Conservation (phyloP, 2,113 vertebrate species). For the Coptodon rendalli region DNA sequence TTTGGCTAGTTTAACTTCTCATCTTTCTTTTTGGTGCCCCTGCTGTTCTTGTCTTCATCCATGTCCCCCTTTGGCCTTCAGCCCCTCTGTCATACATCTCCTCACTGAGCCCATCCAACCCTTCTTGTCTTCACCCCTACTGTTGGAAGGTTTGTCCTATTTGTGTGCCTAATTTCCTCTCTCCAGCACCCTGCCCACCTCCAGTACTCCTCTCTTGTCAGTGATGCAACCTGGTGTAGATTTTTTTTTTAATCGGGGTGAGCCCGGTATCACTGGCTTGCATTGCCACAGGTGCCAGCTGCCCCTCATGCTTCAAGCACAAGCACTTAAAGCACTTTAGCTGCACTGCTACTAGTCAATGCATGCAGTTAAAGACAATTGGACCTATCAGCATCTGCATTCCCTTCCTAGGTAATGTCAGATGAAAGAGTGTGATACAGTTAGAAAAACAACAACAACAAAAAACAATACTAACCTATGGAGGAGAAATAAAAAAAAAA, state of each 20-base stretch:
- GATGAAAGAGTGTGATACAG: conserved; percentile 43
- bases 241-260: conserved; percentile 48
- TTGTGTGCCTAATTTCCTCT: background rate
- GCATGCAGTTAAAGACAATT: conserved; percentile 65
- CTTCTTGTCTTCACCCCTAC: background rate
- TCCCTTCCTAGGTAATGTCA: conserved; percentile 46
- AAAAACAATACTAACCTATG: conserved; percentile 36
- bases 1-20: background rate
- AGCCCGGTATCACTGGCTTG: conserved; percentile 37
- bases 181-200: background rate
- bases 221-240: conserved; percentile 55
- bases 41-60: background rate
- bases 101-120: background rate
- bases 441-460: conserved; percentile 36
- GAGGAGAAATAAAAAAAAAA: background rate
- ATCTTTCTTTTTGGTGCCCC: background rate
- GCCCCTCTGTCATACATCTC: background rate
- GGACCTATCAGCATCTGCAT: conserved; percentile 47
- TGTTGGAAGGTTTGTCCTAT: background rate
- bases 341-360: conserved; percentile 49
- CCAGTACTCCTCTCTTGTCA: conserved; percentile 27
- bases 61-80: background rate
- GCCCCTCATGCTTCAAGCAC: conserved; percentile 68
- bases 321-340: conserved; percentile 80
- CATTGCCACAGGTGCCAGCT: conserved; percentile 49